Conservation (phyloP, 2,888 invertebrate genomes). For the Euplexia lucipara region DNA sequence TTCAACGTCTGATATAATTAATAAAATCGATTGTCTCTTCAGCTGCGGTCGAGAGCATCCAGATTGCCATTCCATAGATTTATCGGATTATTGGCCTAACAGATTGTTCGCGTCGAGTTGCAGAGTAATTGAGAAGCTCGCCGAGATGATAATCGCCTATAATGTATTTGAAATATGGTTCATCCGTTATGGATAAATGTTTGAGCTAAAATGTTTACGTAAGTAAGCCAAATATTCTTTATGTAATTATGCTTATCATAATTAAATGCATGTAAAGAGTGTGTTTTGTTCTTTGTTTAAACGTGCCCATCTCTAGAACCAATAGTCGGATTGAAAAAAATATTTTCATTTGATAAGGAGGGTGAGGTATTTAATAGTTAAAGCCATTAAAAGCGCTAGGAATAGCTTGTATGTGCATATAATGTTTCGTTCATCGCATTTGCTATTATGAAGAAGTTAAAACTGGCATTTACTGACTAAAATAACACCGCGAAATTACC, state of each 20-base stretch:
- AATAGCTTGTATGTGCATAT: too few relatives aligned
- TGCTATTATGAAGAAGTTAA: not conserved
- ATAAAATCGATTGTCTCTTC: constrained; percentile 70
- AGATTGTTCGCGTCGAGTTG: constrained; percentile 17
- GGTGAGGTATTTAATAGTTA: too few relatives aligned
- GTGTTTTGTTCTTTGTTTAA: too few relatives aligned
- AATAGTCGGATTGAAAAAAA: too few relatives aligned
- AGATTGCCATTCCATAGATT: constrained; percentile 44
- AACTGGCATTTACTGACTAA: not conserved
- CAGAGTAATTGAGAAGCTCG: constrained; percentile 26
- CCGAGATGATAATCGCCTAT: constrained; percentile 13
- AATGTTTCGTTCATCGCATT: not conserved
- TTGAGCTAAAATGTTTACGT: not conserved
- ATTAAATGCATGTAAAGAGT: too few relatives aligned
- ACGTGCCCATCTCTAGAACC: too few relatives aligned
- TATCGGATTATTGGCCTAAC: constrained; percentile 36
- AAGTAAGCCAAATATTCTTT: too few relatives aligned
- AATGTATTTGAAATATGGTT: constrained; percentile 10
- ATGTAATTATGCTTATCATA: too few relatives aligned
- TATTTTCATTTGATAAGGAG: too few relatives aligned
- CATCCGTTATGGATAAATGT: constrained; percentile 2
- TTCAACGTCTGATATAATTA: constrained; percentile 73
- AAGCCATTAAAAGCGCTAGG: not conserved
- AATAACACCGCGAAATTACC: not conserved
- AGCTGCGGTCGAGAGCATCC: constrained; percentile 34